Conservation (phyloP, 1,140 invertebrate genomes). For the Metaphire vulgaris region DNA sequence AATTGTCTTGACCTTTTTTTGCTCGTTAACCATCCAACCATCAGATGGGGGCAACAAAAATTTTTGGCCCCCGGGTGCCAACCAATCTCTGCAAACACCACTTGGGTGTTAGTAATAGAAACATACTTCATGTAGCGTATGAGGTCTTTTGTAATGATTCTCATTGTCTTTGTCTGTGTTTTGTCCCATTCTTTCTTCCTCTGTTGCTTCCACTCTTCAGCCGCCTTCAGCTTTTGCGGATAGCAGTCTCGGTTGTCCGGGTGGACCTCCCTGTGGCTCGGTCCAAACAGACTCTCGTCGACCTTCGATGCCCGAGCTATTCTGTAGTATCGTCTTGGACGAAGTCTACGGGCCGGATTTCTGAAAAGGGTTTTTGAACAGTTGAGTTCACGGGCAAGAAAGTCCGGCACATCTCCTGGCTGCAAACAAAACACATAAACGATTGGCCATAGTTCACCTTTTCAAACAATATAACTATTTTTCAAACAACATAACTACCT, state of each 20-base stretch:
- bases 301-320: background rate
- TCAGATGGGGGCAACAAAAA: no score
- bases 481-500: no score
- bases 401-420: background rate
- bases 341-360: background rate
- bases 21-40: no score
- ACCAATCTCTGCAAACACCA: no score
- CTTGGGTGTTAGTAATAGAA: no score
- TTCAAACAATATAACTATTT: no score
- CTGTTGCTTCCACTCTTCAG: background rate
- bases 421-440: no score
- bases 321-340: background rate
- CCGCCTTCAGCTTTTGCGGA: background rate
- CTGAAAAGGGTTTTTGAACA: background rate
- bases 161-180: background rate
- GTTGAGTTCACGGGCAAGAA: background rate
- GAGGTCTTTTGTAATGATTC: background rate
- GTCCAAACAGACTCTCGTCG: background rate
- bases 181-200: background rate
- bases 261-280: background rate
- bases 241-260: background rate
- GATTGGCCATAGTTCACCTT: no score
- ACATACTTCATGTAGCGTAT: background rate
- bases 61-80: no score
- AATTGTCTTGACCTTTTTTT: no score